A percentile compares a stretch with the other conserved stretches of the same genome.
These are phyloP conservation scores for Anolis sagrei DNA, from an alignment of 2,113 vertebrate species.

Conservation along the genomic window DNA sequence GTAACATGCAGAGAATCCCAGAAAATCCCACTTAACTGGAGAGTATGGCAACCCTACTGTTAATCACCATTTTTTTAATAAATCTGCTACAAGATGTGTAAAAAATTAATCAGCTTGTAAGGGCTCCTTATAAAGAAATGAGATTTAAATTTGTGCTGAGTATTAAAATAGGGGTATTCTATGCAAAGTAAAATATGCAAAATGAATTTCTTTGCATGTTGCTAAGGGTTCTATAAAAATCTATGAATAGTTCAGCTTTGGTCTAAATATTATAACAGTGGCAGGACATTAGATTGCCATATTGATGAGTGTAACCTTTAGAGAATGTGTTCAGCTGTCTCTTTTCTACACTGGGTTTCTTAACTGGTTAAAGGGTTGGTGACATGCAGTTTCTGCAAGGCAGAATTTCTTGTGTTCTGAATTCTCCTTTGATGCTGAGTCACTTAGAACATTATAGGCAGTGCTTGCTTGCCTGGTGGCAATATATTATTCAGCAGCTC, in stretches of 20 bases:
- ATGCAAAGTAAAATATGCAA: rapidly evolving
- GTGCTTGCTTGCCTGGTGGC: not conserved
- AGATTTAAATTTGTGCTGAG: no score
- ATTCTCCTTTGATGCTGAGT: conserved; percentile 59
- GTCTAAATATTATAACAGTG: not conserved
- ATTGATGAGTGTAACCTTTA: not conserved
- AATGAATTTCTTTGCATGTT: not conserved
- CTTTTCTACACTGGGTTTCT: rapidly evolving
- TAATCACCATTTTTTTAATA: conserved; percentile 31
- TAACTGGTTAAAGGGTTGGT: rapidly evolving
- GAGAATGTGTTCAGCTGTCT: rapidly evolving
- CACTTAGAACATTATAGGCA: conserved; percentile 29
- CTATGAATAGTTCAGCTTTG: rapidly evolving
- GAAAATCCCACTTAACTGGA: no score
- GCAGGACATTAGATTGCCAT: not conserved
- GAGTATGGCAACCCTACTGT: not conserved
- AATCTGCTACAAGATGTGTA: not conserved
- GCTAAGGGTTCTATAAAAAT: rapidly evolving
- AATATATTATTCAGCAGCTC: not conserved
- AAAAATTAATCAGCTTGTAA: conserved; percentile 15
- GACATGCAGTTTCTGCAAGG: not conserved
- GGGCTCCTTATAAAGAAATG: not conserved
- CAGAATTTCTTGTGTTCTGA: not conserved
- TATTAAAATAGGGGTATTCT: not conserved
- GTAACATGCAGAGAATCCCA: no score